phyloP scores from a whole-genome alignment of 2,888 invertebrate species.

The Leucoptera coffeella region DNA sequence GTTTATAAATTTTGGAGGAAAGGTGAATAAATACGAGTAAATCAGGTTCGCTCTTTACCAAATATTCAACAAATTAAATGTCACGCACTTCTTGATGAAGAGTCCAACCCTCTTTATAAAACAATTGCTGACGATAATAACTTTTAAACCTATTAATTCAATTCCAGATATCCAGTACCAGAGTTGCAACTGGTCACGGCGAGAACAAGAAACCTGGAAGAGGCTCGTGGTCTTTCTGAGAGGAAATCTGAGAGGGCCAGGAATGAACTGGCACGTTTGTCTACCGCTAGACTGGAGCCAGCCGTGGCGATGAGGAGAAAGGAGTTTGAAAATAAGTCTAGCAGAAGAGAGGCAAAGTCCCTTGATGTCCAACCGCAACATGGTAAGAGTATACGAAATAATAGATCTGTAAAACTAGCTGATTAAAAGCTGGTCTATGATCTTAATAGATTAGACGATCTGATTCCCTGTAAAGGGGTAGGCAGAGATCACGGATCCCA shows the following conservation, averaged over 20 bases:
- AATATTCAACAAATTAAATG: no score
- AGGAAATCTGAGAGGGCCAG: constrained; percentile 62
- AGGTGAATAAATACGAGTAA: no score
- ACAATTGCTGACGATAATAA: no score
- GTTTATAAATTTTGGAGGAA: neutral
- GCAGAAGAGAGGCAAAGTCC: constrained; percentile 33
- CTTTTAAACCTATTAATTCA: no score
- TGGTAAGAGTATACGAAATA: constrained; percentile 15
- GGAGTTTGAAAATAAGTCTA: constrained; percentile 62
- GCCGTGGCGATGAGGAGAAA: constrained; percentile 67
- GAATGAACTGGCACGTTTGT: constrained; percentile 61
- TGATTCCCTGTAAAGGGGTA: no score
- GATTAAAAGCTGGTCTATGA: no score
- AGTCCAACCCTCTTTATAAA: no score
- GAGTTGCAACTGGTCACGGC: constrained; percentile 66
- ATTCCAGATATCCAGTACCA: constrained; percentile 30
- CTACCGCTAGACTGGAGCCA: constrained; percentile 63
- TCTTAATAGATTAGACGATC: no score
- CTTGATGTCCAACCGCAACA: constrained; percentile 40
- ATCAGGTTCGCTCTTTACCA: no score
- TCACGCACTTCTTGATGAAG: no score
- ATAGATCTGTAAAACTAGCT: no score
- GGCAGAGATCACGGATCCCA: no score
- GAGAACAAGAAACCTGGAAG: constrained; percentile 68
- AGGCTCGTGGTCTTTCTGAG: constrained; percentile 55